Evolutionary conservation across 1,140 invertebrate genomes (phyloP).

Genomic region (Tribolium madens): DNA sequence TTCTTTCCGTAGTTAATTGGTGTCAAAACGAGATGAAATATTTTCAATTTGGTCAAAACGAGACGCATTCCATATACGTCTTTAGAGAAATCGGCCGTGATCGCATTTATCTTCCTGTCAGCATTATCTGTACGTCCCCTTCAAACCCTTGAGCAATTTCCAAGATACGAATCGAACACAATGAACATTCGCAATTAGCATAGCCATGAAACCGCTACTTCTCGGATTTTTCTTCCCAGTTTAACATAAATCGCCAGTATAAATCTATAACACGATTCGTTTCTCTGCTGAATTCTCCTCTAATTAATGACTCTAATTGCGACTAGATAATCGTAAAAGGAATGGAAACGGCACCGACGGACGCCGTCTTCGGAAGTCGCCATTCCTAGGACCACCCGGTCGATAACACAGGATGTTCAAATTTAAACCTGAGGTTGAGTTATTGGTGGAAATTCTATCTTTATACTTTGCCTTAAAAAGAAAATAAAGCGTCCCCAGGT

Average conservation of each 20-base stretch:
- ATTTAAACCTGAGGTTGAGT: constrained; percentile 5
- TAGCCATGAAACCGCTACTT: constrained; percentile 4
- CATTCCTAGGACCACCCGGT: neutral
- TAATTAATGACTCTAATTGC: constrained; percentile 49
- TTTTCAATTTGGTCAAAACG: constrained; percentile 18
- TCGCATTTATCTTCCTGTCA: constrained; percentile 36
- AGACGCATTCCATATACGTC: constrained; percentile 27
- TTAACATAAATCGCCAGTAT: constrained; percentile 37
- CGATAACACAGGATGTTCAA: constrained; percentile 13
- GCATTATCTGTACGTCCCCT: constrained; percentile 26
- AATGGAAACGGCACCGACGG: neutral
- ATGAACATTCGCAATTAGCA: constrained; percentile 35
- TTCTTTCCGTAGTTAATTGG: constrained; percentile 7
- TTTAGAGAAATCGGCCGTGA: constrained; percentile 19
- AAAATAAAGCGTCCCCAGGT: constrained; percentile 18
- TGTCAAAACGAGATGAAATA: constrained; percentile 25
- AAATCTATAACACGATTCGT: constrained; percentile 39
- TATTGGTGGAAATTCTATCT: constrained; percentile 15
- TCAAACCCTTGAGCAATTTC: constrained; percentile 24
- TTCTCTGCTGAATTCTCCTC: constrained; percentile 34
- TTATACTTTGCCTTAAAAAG: constrained; percentile 20
- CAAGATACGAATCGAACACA: constrained; percentile 36
- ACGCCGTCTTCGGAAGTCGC: neutral
- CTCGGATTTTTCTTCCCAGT: constrained; percentile 13
- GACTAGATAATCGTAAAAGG: constrained; percentile 33